Evolutionary conservation across 2,888 invertebrate genomes (phyloP).

Genomic region (Ellobium chinense): DNA sequence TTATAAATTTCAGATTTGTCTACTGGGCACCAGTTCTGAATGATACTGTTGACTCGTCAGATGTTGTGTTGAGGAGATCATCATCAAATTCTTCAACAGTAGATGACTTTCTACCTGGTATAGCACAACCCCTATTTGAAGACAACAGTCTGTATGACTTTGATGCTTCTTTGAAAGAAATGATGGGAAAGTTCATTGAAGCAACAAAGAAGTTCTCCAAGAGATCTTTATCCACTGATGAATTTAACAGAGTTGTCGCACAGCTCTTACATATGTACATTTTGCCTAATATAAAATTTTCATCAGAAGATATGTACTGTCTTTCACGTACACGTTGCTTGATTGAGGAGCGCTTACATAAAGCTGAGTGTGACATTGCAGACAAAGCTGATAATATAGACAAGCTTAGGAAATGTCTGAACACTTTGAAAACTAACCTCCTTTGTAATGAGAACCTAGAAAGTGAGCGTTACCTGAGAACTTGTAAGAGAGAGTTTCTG

Average conservation of each 20-base stretch:
- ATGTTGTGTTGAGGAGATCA: conserved; percentile 6
- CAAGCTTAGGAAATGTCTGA: conserved; percentile 12
- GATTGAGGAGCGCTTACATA: conserved; percentile 27
- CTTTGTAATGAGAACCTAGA: conserved; percentile 25
- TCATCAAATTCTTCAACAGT: neutral
- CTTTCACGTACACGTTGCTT: conserved; percentile 25
- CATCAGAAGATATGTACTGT: conserved; percentile 12
- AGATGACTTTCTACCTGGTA: neutral
- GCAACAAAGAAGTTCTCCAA: conserved; percentile 1
- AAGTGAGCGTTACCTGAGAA: conserved; percentile 34
- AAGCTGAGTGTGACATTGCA: conserved; percentile 25
- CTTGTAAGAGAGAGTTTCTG: conserved; percentile 34
- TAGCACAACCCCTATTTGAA: conserved; percentile 30
- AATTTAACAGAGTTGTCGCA: conserved; percentile 24
- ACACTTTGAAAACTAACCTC: conserved; percentile 18
- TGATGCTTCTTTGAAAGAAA: conserved; percentile 40
- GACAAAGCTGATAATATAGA: conserved; percentile 16
- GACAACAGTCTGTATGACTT: conserved; percentile 28
- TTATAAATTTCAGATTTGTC: too few species aligned
- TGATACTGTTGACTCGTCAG: neutral
- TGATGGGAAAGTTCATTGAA: conserved; percentile 37
- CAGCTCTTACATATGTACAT: conserved; percentile 42
- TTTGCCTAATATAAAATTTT: conserved; percentile 32
- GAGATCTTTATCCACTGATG: neutral
- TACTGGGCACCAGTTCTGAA: conserved; percentile 25